Evolutionary conservation across 1,140 invertebrate genomes (phyloP), one percentile per base, ranked within the genome.

Genomic region (Lethrus apterus): DNA sequence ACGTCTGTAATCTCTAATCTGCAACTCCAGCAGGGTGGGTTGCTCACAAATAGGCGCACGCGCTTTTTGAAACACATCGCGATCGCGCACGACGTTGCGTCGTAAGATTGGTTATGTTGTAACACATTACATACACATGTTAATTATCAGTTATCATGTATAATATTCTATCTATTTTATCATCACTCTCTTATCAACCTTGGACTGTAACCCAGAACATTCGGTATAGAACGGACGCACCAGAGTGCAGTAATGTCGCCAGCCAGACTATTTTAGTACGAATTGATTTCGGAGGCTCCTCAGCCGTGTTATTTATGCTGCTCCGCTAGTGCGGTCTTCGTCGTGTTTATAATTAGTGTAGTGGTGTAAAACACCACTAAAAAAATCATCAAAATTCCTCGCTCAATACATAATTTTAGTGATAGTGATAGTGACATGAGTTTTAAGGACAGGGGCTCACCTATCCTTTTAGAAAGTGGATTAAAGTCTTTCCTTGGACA

Each of bases 351-450:
- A 51, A 29, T 35, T 44, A 50, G 47, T 54, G 50, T 55, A 57
- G 56, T 52, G 54, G 58, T 62, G 52, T 50, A 26, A 35, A 21
- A 46, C 51, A 52, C 60, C 55, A 53, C 56, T 58, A 40, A 52
- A 62, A 51, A 52, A 60, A 48, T 56, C 54, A 55, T 50, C 62
- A 66, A 66, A 62, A 66, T 66, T 66, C 62, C 62, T 60, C 60
- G 60, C 50, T 60, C 60, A 56, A 58, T 56, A 45, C 63, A 62
- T 52, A 63, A 63, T 58, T 64, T 64, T 41, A 65, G 62, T 65
- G 62, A 65, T 52, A 64, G 62, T 65, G 62, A 65, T 48, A 65
- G 63, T 66, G 64, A 65, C 57, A 67, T 67, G 65, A 66, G 64
- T 54, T 66, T 63, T 56, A 66, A 66, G 54, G 65, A 67, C 51